Evolutionary conservation across 2,113 vertebrate species (phyloP).

Genomic region (Dascyllus trimaculatus): DNA sequence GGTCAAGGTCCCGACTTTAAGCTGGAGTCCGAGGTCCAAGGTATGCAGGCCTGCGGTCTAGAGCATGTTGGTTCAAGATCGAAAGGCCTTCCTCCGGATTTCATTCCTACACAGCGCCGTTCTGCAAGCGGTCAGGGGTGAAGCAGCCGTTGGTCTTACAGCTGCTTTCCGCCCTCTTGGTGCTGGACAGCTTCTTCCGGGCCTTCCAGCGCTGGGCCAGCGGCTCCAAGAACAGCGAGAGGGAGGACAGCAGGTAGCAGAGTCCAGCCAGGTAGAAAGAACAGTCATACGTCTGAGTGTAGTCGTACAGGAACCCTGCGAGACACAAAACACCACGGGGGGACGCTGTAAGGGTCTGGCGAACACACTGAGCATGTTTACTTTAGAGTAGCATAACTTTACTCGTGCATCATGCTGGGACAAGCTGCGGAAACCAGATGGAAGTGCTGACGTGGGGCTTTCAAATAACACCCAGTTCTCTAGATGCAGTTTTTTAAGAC

Average conservation of each 20-base stretch:
- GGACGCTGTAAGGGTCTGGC: not conserved
- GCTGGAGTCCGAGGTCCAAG: slow-evolving; percentile 46
- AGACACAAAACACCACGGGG: slow-evolving; percentile 34
- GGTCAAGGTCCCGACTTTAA: slow-evolving; percentile 48
- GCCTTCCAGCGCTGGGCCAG: slow-evolving; percentile 87
- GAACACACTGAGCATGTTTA: no score
- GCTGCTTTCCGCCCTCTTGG: slow-evolving; percentile 62
- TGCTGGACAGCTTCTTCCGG: slow-evolving; percentile 66
- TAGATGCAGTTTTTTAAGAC: no score
- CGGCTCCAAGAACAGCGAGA: slow-evolving; percentile 92
- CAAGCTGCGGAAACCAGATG: no score
- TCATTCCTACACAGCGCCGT: slow-evolving; percentile 75
- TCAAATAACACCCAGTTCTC: no score
- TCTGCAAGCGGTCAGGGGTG: slow-evolving; percentile 70
- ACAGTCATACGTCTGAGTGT: slow-evolving; percentile 91
- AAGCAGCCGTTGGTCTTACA: slow-evolving; percentile 81
- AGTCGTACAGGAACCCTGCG: slow-evolving; percentile 93
- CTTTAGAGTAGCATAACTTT: no score
- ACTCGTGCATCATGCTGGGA: no score
- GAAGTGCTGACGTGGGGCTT: no score
- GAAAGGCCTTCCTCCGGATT: slow-evolving; percentile 49
- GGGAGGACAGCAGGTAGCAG: slow-evolving; percentile 91
- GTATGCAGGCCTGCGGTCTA: slow-evolving; percentile 28
- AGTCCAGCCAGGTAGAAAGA: slow-evolving; percentile 94
- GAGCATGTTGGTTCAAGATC: slow-evolving; percentile 52